A percentile compares a stretch with the other conserved stretches of the same genome.
Conservation (phyloP, 2,113 vertebrate species). For the Sceloporus undulatus region DNA sequence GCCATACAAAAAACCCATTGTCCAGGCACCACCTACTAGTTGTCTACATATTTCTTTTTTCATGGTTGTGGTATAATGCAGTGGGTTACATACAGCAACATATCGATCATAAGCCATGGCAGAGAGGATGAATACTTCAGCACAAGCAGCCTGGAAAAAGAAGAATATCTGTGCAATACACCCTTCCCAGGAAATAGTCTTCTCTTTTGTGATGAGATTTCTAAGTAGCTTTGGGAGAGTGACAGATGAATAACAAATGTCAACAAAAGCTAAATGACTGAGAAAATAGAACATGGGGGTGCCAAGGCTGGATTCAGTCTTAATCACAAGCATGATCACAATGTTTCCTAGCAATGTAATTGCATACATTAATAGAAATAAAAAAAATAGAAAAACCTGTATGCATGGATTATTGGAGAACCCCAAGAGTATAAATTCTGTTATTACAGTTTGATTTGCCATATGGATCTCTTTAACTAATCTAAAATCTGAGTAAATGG, state of each 20-base stretch:
- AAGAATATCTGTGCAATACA: conserved; percentile 51
- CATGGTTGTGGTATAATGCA: too few relatives aligned
- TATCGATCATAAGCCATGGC: too few relatives aligned
- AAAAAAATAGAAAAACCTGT: conserved; percentile 17
- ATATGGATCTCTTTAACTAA: neutral
- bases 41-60: too few relatives aligned
- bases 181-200: neutral
- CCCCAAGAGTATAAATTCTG: conserved; percentile 47
- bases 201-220: conserved; percentile 18
- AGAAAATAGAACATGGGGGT: conserved; percentile 47
- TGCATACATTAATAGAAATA: conserved; percentile 34
- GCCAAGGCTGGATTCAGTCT: conserved; percentile 4
- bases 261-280: conserved; percentile 23
- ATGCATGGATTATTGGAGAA: conserved; percentile 2
- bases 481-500: neutral
- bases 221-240: conserved; percentile 25
- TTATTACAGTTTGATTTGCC: conserved; percentile 30
- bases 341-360: conserved; percentile 35
- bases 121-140: neutral
- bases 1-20: conserved; percentile 7
- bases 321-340: conserved; percentile 13
- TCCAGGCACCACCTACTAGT: neutral
- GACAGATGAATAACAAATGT: conserved; percentile 30
- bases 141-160: conserved; percentile 34
- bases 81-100: too few relatives aligned